These are phyloP conservation scores for Tetraodon nigroviridis DNA, from an alignment of 2,113 vertebrate genomes.

Conservation along the genomic window DNA sequence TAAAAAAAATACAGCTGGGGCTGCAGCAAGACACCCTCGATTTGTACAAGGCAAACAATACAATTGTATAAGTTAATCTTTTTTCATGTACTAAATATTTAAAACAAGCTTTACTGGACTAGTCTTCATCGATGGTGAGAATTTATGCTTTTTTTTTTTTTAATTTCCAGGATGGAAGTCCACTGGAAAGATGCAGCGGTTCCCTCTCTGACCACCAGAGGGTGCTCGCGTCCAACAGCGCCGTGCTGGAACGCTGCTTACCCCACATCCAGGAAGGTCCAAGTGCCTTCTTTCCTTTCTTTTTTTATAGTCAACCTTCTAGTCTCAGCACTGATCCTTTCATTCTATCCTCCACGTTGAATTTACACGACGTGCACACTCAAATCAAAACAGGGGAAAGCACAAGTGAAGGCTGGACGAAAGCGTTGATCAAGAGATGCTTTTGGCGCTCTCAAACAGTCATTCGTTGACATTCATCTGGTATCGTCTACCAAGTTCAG, in stretches of 20 bases:
- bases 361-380: constrained; percentile 4
- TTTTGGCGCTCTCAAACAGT: constrained; percentile 52
- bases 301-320: no score
- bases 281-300: no score
- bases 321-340: constrained; percentile 21
- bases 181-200: constrained; percentile 60
- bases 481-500: constrained; percentile 51
- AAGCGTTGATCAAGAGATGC: constrained; percentile 31
- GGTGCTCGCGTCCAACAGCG: constrained; percentile 69
- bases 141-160: constrained; percentile 45
- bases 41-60: constrained; percentile 79
- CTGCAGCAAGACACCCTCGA: constrained; percentile 49
- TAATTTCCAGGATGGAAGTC: constrained; percentile 55
- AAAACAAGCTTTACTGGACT: constrained; percentile 75
- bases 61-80: constrained; percentile 62
- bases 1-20: constrained; percentile 21
- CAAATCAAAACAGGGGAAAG: neutral
- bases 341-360: constrained; percentile 22
- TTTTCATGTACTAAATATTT: constrained; percentile 76
- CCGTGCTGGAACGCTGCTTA: constrained; percentile 35
- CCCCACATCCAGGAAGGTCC: constrained; percentile 1
- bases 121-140: constrained; percentile 62
- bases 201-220: constrained; percentile 55
- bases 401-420: constrained; percentile 29
- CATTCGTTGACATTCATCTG: constrained; percentile 66